A percentile compares a stretch with the other conserved stretches of the same genome.
Conservation (phyloP, 2,888 invertebrate genomes). For the Heliconius ethilla region DNA sequence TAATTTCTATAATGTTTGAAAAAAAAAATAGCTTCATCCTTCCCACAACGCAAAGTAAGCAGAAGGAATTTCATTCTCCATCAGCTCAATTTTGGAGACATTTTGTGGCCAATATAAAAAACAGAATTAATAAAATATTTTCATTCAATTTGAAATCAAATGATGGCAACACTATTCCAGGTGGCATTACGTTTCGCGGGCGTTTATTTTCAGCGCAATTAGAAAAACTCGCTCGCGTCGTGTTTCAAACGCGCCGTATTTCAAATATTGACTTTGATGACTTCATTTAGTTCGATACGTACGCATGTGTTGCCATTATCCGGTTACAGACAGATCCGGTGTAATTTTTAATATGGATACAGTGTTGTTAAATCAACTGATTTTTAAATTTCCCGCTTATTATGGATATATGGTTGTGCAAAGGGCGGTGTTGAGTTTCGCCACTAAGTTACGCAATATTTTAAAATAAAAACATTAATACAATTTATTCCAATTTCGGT, state of each 20-base stretch:
- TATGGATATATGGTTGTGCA: background rate
- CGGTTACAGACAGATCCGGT: slow-evolving; percentile 25
- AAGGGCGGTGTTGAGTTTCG: background rate
- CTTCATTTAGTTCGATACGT: slow-evolving; percentile 38
- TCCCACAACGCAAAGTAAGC: background rate
- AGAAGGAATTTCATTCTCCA: background rate
- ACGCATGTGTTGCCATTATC: slow-evolving; percentile 40
- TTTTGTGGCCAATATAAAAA: background rate
- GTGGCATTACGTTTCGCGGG: slow-evolving; percentile 55
- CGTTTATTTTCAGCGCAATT: slow-evolving; percentile 76
- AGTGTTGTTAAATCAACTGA: background rate
- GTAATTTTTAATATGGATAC: background rate
- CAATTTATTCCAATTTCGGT: too few relatives aligned
- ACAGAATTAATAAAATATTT: background rate
- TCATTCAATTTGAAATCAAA: background rate
- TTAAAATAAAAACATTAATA: background rate
- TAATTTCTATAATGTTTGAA: too few relatives aligned
- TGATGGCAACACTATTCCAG: slow-evolving; percentile 50
- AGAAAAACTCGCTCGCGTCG: slow-evolving; percentile 61
- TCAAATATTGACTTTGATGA: slow-evolving; percentile 44
- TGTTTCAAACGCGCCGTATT: slow-evolving; percentile 61
- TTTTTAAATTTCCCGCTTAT: background rate
- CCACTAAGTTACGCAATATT: background rate
- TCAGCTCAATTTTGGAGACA: background rate
- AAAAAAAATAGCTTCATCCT: too few relatives aligned